A percentile compares a stretch with the other conserved stretches of the same genome.
phyloP scores from a whole-genome alignment of 2,113 vertebrate genomes.

The Tenebrosternarchus preto region DNA sequence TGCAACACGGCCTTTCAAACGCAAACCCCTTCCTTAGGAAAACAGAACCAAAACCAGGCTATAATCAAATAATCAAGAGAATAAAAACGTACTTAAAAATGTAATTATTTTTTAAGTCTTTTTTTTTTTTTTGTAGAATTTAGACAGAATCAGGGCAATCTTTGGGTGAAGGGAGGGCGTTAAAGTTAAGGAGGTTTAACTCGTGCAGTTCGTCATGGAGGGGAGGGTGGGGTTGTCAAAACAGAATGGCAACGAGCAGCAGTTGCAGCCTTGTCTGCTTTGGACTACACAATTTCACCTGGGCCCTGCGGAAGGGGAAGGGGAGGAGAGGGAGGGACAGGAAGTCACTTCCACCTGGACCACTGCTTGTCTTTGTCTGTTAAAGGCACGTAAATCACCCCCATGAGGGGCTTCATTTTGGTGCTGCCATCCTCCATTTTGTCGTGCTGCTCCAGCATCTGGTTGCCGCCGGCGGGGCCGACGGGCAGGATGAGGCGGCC shows the following conservation, averaged over 20 bases:
- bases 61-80: neutral
- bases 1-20: neutral
- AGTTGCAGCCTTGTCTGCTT: constrained; percentile 82
- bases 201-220: constrained; percentile 73
- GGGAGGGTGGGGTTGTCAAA: constrained; percentile 70
- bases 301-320: constrained; percentile 81
- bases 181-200: constrained; percentile 50
- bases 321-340: constrained; percentile 80
- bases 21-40: neutral
- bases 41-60: neutral
- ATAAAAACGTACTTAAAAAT: neutral
- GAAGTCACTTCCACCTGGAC: constrained; percentile 99
- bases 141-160: neutral
- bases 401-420: constrained; percentile 99
- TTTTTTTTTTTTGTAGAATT: neutral
- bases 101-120: neutral
- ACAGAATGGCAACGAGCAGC: constrained; percentile 75
- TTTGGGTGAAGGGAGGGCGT: neutral
- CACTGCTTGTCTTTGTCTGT: constrained; percentile 99
- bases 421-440: constrained; percentile 97
- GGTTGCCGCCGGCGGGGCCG: constrained; percentile 95
- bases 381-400: constrained; percentile 99
- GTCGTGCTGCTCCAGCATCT: constrained; percentile 99
- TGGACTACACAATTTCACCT: constrained; percentile 96
- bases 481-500: constrained; percentile 96